Evolutionary conservation across 2,888 invertebrate species (phyloP).

Genomic region (Drosophila kanekoi): DNA sequence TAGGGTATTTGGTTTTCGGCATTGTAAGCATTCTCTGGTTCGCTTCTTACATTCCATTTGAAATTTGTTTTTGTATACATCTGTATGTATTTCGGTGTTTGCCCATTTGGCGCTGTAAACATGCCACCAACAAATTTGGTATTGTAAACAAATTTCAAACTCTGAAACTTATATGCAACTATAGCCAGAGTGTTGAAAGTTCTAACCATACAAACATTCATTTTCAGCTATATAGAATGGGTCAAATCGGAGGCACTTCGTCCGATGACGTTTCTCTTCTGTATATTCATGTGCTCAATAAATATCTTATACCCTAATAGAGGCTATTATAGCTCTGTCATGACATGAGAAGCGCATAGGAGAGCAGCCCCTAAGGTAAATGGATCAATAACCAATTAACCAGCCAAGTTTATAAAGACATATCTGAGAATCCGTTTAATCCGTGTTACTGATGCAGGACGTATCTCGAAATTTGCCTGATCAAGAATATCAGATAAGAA

Average conservation of each 20-base stretch:
- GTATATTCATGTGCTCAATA: too few species aligned
- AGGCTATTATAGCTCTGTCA: too few species aligned
- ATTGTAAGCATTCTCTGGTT: background rate
- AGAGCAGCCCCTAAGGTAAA: too few species aligned
- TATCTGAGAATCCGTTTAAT: too few species aligned
- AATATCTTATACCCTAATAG: too few species aligned
- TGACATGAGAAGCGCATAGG: too few species aligned
- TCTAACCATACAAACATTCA: constrained; percentile 16
- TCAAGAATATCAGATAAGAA: too few species aligned
- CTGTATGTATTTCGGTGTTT: constrained; percentile 33
- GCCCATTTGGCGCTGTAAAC: constrained; percentile 54
- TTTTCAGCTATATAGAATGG: background rate
- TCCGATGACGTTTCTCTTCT: too few species aligned
- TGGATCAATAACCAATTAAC: too few species aligned
- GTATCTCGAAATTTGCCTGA: too few species aligned
- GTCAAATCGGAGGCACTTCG: background rate
- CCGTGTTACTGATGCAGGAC: too few species aligned
- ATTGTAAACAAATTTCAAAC: constrained; percentile 51
- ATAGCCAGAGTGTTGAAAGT: constrained; percentile 39
- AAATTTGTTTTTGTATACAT: constrained; percentile 28
- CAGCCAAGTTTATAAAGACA: too few species aligned
- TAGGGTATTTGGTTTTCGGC: constrained; percentile 12
- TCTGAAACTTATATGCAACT: constrained; percentile 26
- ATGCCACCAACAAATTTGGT: constrained; percentile 43
- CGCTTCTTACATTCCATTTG: constrained; percentile 26